phyloP scores from a whole-genome alignment of 2,888 invertebrate species.

The Tethea ocularis region DNA sequence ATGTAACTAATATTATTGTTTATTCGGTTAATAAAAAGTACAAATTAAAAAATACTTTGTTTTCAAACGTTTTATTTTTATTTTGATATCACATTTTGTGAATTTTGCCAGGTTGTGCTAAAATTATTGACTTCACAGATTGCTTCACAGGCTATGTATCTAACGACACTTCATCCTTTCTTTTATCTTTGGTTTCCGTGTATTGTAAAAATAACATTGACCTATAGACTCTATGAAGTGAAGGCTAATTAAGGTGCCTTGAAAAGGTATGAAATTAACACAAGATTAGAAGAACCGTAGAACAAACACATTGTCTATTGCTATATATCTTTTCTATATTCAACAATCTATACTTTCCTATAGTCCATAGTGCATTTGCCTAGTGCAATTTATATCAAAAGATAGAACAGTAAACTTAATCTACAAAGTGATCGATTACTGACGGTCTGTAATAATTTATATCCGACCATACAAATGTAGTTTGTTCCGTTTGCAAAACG shows the following conservation, averaged over 20 bases:
- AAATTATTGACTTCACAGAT: too few relatives aligned
- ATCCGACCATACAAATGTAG: not conserved
- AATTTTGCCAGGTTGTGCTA: too few relatives aligned
- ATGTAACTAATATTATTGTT: not conserved
- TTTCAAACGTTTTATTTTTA: too few relatives aligned
- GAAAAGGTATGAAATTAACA: not conserved
- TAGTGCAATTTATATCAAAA: not conserved
- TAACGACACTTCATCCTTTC: not conserved
- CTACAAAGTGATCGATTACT: not conserved
- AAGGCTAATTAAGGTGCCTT: not conserved
- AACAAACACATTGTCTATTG: too few relatives aligned
- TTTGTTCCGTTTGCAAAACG: conserved; percentile 3
- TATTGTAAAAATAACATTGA: not conserved
- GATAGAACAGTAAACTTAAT: not conserved
- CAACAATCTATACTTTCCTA: too few relatives aligned
- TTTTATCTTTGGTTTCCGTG: not conserved
- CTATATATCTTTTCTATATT: too few relatives aligned
- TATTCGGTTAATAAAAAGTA: not conserved
- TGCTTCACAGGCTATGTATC: not conserved
- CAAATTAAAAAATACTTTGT: too few relatives aligned
- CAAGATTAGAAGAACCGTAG: not conserved
- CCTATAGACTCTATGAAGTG: not conserved
- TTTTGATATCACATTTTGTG: too few relatives aligned
- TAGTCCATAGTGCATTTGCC: too few relatives aligned
- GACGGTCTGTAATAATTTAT: not conserved